Conservation (phyloP, 2,888 invertebrate genomes). For the Drosophila mimetica region DNA sequence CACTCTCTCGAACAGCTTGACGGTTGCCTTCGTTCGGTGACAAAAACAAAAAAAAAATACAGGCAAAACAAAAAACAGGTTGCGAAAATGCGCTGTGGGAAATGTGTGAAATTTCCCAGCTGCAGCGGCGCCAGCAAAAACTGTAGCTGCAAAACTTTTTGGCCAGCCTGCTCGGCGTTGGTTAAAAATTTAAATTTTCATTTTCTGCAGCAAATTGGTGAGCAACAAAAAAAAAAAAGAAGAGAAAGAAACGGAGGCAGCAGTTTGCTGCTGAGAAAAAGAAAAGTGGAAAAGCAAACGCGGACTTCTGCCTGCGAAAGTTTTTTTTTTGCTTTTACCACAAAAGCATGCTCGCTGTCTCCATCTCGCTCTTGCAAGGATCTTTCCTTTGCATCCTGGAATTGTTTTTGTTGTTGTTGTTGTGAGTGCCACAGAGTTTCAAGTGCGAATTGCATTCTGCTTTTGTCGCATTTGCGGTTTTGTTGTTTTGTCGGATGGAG, state of each 20-base stretch:
- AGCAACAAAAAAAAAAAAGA: constrained; percentile 38
- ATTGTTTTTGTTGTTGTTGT: constrained; percentile 30
- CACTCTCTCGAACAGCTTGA: constrained; percentile 43
- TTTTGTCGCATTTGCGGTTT: constrained; percentile 80
- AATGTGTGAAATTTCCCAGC: constrained; percentile 78
- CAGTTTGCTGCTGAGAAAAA: constrained; percentile 23
- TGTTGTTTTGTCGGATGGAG: constrained; percentile 49
- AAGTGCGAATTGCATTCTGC: constrained; percentile 80
- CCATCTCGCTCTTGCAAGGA: constrained; percentile 20
- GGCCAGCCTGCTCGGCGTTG: constrained; percentile 59
- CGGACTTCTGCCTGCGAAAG: constrained; percentile 44
- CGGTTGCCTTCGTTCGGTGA: constrained; percentile 60
- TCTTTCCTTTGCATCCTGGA: constrained; percentile 22
- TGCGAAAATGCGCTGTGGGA: constrained; percentile 71
- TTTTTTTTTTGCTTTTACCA: constrained; percentile 54
- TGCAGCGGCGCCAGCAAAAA: constrained; percentile 49
- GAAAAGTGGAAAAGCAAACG: constrained; percentile 42
- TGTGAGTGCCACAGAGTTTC: constrained; percentile 58
- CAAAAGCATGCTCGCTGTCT: constrained; percentile 46
- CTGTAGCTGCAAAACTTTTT: constrained; percentile 57
- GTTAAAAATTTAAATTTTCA: constrained; percentile 81
- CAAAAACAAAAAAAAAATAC: constrained; percentile 32
- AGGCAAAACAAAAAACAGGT: constrained; percentile 55
- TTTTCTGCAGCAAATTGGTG: constrained; percentile 73
- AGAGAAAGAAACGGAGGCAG: constrained; percentile 7